Evolutionary conservation across 2,888 invertebrate genomes (phyloP), one percentile per base, ranked within the genome.

Genomic region (Troides aeacus): DNA sequence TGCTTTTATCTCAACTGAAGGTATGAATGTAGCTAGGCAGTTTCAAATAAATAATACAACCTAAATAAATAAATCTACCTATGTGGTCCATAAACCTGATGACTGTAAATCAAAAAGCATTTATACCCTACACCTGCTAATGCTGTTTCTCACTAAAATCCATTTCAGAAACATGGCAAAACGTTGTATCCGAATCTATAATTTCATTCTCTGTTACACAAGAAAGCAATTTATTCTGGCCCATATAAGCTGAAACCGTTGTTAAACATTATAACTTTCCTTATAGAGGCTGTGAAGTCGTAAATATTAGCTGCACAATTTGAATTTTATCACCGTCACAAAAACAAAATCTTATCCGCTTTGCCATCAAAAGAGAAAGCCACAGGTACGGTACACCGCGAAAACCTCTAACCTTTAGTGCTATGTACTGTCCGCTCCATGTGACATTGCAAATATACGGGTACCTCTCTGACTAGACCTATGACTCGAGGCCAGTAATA

Each of bases 401-500:
- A 57, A 17, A 57, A 70, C 69, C 69, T 62, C 53, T 66, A 57
- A 69, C 69, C 69, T 61, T 59, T n/a, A 7, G 60, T 21, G 58
- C 69, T 12, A 62, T 58, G 50, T 62, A 53, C 53, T 30, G 61
- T 57, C 64, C 57, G 57, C 62, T 58, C 12, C 73, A 76, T 69
- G 62, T 62, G 69, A 70, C 69, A 66, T 46, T 62, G 36, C 58
- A 53, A 64, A 63, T 59, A 50, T 63, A 46, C 42, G 74, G 73
- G 69, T 12, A n/a, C 46, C 59, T 75, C 73, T 65, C 75, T 75
- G 53, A 72, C 73, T 71, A 74, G 74, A 73, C 74, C 82, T 81
- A 83, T 84, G 86, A 81, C 83, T 82, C 50, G 71, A 73, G 85
- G 85, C 83, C 81, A 78, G 73, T 74, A 73, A 76, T 83, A 81